phyloP scores from a whole-genome alignment of 2,888 invertebrate species.

The Endotricha flammealis region DNA sequence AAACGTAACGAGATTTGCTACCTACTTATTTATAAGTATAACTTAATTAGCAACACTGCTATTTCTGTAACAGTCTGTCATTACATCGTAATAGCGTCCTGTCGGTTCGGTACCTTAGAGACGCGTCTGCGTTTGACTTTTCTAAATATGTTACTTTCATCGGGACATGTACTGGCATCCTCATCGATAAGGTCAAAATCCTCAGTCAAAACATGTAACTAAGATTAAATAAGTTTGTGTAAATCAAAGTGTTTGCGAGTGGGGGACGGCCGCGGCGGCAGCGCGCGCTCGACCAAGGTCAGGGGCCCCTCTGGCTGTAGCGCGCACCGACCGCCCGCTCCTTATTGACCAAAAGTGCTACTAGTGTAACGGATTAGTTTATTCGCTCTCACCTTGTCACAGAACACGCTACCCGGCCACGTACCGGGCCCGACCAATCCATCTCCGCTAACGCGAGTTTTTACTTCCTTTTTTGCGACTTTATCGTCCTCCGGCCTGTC shows the following conservation, averaged over 20 bases:
- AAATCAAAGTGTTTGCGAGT: constrained; percentile 46
- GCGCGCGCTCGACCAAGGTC: constrained; percentile 52
- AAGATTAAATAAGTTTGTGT: constrained; percentile 50
- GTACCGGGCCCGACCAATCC: constrained; percentile 3
- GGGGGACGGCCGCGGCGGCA: constrained; percentile 24
- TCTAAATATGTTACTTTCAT: too few species aligned
- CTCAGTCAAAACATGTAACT: constrained; percentile 14
- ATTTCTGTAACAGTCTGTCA: not conserved
- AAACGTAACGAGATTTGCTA: not conserved
- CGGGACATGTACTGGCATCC: too few species aligned
- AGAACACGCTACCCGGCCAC: not conserved
- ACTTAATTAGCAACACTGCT: not conserved
- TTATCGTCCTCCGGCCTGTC: constrained; percentile 1
- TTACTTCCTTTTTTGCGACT: not conserved
- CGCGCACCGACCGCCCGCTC: constrained; percentile 12
- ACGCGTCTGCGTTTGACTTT: too few species aligned
- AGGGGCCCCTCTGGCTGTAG: constrained; percentile 52
- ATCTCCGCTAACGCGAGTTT: not conserved
- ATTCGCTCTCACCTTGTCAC: constrained; percentile 7
- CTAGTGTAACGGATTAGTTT: constrained; percentile 11
- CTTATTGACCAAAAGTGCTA: constrained; percentile 12
- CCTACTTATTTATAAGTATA: not conserved
- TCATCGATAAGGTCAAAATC: constrained; percentile 4
- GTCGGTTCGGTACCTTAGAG: not conserved
- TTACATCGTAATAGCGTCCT: not conserved